These are phyloP conservation scores for Apis dorsata DNA, from an alignment of 1,140 invertebrate species.

Conservation along the genomic window DNA sequence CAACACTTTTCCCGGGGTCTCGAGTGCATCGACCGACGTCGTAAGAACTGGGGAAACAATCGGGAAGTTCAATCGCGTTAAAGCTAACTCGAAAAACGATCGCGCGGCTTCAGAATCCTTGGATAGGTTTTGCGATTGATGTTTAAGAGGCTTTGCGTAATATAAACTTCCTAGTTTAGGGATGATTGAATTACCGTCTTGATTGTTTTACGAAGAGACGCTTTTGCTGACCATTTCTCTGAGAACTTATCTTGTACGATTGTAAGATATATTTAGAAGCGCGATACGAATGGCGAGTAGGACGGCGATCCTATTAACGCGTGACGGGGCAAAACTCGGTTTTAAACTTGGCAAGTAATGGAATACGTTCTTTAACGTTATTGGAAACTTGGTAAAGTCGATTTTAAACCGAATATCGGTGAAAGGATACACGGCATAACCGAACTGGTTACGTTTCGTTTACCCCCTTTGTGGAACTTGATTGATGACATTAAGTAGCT, in stretches of 20 bases:
- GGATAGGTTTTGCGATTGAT: background rate
- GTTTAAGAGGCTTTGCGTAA: conserved; percentile 20
- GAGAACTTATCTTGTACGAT: background rate
- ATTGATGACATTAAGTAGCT: conserved; percentile 38
- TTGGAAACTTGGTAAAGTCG: too few relatives aligned
- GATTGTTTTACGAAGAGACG: background rate
- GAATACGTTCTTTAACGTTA: too few relatives aligned
- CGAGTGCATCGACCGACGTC: background rate
- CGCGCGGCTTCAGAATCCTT: background rate
- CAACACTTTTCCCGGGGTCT: background rate
- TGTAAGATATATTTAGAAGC: too few relatives aligned
- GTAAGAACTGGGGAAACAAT: conserved; percentile 48
- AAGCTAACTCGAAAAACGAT: conserved; percentile 2
- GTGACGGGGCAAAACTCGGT: too few relatives aligned
- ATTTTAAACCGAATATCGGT: too few relatives aligned
- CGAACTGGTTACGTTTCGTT: background rate
- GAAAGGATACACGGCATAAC: background rate
- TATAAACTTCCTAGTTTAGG: background rate
- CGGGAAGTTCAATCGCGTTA: conserved; percentile 41
- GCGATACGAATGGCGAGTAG: too few relatives aligned
- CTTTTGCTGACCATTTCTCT: background rate
- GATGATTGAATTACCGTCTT: background rate
- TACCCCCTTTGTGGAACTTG: background rate
- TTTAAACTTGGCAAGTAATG: too few relatives aligned
- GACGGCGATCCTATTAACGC: too few relatives aligned